Conservation (phyloP, 2,888 invertebrate genomes). For the Ecliptopera silaceata region DNA sequence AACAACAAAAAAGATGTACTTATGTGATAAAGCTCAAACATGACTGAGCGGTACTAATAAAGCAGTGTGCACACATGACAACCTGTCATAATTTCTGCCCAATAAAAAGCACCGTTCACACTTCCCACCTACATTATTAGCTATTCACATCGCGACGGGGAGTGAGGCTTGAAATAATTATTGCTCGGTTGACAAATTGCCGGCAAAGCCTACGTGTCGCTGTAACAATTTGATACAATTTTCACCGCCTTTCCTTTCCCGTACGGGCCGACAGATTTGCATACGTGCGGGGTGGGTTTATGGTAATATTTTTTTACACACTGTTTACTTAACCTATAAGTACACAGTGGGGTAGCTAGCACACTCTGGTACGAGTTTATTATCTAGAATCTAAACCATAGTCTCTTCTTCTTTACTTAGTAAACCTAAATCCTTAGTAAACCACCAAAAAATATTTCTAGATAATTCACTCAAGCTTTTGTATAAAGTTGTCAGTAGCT, state of each 20-base stretch:
- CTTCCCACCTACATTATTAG: constrained; percentile 46
- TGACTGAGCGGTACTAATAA: not conserved
- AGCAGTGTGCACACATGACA: constrained; percentile 4
- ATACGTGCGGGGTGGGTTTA: constrained; percentile 76
- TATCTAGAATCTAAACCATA: too few relatives aligned
- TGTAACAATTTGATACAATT: constrained; percentile 82
- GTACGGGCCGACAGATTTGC: constrained; percentile 71
- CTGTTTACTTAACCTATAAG: constrained; percentile 62
- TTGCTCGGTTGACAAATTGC: constrained; percentile 80
- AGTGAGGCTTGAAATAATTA: constrained; percentile 72
- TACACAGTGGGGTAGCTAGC: constrained; percentile 7
- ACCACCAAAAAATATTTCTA: too few relatives aligned
- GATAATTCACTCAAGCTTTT: too few relatives aligned
- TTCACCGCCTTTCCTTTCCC: constrained; percentile 70
- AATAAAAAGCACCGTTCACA: constrained; percentile 20
- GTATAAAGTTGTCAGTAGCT: too few relatives aligned
- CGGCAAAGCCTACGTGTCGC: constrained; percentile 74
- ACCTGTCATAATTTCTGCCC: constrained; percentile 17
- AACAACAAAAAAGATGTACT: too few relatives aligned
- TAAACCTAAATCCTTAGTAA: too few relatives aligned
- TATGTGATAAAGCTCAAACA: too few relatives aligned
- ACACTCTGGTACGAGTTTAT: not conserved
- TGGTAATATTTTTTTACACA: constrained; percentile 80
- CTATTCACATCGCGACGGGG: constrained; percentile 57
- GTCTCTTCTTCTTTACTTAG: too few relatives aligned